Base-by-base conservation (phyloP, 2,888 invertebrate species). In the Platycheirus albimanus region DNA sequence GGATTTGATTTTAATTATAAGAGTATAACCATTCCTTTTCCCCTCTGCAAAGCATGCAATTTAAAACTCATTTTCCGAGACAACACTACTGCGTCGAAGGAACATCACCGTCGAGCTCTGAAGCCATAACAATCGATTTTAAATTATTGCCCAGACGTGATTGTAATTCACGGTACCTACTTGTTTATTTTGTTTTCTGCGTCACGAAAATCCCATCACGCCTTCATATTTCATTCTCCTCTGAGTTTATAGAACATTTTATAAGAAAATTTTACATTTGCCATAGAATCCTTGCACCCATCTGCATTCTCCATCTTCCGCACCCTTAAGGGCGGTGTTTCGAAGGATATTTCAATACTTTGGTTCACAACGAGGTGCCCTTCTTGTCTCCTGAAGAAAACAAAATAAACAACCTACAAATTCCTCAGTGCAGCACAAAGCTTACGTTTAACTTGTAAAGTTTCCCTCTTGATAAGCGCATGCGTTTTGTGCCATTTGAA, bases 81-180 rank as follows among this genome's bases (percentile, higher is more conserved):
- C 17, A 41, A 10, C 28, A 36, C 17, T 15, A 66, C 36, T 52
- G 1, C 38, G 24, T 58, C 66, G 7, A 43, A 47, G 52, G 52
- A 49, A 47, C 36, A 33, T 8, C 30, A 33, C 8, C 24, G 24
- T 58, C 20, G 38, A 33, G 49, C 64, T 33, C 86, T 85, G 87
- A 87, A 88, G 87, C 87, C 88, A 89, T 88, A 88, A 88, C 86
- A 86, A 86, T 88, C 88, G 87, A 87, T 87, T 87, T 86, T 69
- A 86, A 87, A 87, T 90, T 90, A 89, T 90, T 88, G 87, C 86
- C 85, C 86, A 87, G 87, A 90, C 90, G 89, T 90, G 89, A 87
- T 89, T 87, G 88, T 89, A 89, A 89, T 87, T 88, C 86, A 70
- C 69, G 83, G 77, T 74, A 69, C 77, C 72, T 74, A 69, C 41